These are phyloP conservation scores for Philhelius pedissequus DNA, from an alignment of 2,888 invertebrate species.

Conservation along the genomic window DNA sequence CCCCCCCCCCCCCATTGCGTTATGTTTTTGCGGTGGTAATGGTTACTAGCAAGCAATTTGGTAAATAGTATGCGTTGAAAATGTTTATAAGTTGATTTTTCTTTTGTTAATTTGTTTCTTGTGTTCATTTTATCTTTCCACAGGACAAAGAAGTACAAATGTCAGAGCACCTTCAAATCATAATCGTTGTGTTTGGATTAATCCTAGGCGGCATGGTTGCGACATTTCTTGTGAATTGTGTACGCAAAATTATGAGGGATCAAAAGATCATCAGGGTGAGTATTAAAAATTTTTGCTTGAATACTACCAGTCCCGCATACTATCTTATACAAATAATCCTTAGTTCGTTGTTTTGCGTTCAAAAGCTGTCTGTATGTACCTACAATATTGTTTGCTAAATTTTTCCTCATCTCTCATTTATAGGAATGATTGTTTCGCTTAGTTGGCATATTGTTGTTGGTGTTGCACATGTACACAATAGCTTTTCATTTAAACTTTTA, in stretches of 20 bases:
- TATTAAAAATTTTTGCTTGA: slow-evolving; percentile 66
- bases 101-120: not conserved
- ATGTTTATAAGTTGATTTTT: no score
- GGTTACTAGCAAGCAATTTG: no score
- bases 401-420: not conserved
- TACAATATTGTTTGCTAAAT: not conserved
- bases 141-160: slow-evolving; percentile 76
- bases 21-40: no score
- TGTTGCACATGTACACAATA: not conserved
- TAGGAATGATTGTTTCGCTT: not conserved
- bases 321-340: not conserved
- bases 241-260: slow-evolving; percentile 91
- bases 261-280: slow-evolving; percentile 92
- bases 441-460: slow-evolving; percentile 3
- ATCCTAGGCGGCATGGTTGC: slow-evolving; percentile 93
- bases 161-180: slow-evolving; percentile 89
- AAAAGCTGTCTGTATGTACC: not conserved
- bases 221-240: slow-evolving; percentile 92
- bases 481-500: slow-evolving; percentile 11
- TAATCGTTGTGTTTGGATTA: slow-evolving; percentile 91
- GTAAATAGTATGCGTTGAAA: no score
- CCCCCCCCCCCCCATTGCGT: no score
- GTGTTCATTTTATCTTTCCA: slow-evolving; percentile 34
- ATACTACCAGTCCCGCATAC: not conserved
- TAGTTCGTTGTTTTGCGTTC: not conserved